Evolutionary conservation across 1,140 invertebrate species (phyloP).

Genomic region (Lepidurus couesii): DNA sequence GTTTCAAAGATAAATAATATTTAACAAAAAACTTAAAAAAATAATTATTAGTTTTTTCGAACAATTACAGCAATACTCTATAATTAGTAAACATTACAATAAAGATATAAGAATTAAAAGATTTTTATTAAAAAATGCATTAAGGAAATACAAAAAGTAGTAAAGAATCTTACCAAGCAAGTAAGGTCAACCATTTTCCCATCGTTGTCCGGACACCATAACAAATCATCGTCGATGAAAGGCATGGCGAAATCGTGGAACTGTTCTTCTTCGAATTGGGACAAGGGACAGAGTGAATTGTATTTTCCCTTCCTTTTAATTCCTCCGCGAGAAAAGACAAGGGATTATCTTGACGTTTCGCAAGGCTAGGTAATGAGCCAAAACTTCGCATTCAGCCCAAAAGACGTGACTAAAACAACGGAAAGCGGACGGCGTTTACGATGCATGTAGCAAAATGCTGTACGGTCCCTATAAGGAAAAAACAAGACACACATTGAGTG

Average conservation of each 20-base stretch:
- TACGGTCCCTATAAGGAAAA: neutral
- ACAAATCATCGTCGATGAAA: conserved; percentile 86
- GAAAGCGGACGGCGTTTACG: neutral
- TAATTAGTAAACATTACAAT: too few species aligned
- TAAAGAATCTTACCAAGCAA: conserved; percentile 61
- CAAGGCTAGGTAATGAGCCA: neutral
- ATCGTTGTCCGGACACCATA: conserved; percentile 86
- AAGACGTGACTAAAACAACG: conserved; percentile 14
- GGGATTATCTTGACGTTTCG: neutral
- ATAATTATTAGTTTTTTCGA: too few species aligned
- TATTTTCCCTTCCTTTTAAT: neutral
- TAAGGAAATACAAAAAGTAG: neutral
- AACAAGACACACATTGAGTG: neutral
- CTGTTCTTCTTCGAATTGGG: neutral
- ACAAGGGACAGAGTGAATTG: neutral
- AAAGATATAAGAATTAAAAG: too few species aligned
- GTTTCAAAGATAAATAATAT: too few species aligned
- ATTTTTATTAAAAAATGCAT: neutral
- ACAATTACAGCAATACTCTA: too few species aligned
- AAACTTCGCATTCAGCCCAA: neutral
- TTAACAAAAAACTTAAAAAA: too few species aligned
- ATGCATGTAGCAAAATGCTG: conserved; percentile 18
- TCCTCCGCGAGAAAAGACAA: neutral
- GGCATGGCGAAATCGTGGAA: conserved; percentile 59
- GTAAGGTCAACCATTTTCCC: conserved; percentile 84